Conservation (phyloP, 2,113 vertebrate species). For the Nothobranchius kuhntae region DNA sequence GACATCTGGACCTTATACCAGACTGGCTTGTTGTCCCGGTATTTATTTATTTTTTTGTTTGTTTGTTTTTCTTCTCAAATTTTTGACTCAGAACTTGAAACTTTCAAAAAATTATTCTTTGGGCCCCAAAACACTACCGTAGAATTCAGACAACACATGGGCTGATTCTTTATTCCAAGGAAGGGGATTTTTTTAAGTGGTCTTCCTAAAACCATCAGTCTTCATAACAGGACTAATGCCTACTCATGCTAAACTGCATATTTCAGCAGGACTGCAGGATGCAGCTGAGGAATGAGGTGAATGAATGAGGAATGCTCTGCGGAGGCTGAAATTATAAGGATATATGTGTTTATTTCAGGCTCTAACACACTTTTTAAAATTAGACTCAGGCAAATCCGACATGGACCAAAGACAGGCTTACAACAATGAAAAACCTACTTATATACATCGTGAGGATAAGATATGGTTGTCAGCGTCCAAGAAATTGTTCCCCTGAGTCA, state of each 20-base stretch:
- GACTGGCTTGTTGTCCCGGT: too few relatives aligned
- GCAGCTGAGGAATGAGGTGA: slow-evolving; percentile 23
- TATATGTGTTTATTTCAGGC: slow-evolving; percentile 43
- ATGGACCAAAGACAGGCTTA: slow-evolving; percentile 21
- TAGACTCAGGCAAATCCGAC: slow-evolving; percentile 29
- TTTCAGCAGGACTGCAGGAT: slow-evolving; percentile 29
- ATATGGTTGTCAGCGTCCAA: slow-evolving; percentile 72
- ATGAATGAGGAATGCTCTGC: slow-evolving; percentile 42
- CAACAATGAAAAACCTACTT: slow-evolving; percentile 9
- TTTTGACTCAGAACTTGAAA: too few relatives aligned
- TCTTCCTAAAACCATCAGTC: slow-evolving; percentile 43
- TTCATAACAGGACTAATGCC: slow-evolving; percentile 57
- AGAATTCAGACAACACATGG: slow-evolving; percentile 26
- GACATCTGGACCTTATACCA: too few relatives aligned
- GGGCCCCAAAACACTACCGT: background rate
- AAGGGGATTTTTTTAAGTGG: slow-evolving; percentile 1
- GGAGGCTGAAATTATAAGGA: slow-evolving; percentile 27
- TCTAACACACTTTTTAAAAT: slow-evolving; percentile 45
- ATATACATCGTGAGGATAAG: slow-evolving; percentile 50
- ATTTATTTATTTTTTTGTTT: too few relatives aligned
- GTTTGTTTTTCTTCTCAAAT: too few relatives aligned
- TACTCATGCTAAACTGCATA: slow-evolving; percentile 48
- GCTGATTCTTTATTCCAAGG: slow-evolving; percentile 59
- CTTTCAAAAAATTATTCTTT: too few relatives aligned
- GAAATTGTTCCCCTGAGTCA: slow-evolving; percentile 71